These are phyloP conservation scores for Ceyx margarethae DNA, from an alignment of 2,113 vertebrate genomes.

Conservation along the genomic window DNA sequence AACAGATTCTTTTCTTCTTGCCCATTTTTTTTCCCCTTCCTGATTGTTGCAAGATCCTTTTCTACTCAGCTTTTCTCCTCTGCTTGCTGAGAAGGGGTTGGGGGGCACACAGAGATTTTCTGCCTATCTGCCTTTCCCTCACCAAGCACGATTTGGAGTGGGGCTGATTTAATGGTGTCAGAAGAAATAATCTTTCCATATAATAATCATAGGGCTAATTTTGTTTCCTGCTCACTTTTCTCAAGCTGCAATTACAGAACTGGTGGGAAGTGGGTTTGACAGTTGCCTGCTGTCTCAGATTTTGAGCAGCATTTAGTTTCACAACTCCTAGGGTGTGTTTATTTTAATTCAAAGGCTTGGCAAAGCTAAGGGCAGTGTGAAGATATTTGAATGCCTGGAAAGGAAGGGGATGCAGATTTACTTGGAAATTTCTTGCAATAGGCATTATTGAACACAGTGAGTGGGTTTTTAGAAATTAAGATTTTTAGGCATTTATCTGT, in stretches of 20 bases:
- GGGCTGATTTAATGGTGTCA: background rate
- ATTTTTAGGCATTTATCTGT: background rate
- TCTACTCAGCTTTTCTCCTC: background rate
- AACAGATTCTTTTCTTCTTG: background rate
- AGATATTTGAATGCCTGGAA: background rate
- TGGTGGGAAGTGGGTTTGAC: background rate
- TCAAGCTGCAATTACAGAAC: conserved; percentile 14
- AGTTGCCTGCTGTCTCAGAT: conserved; percentile 27
- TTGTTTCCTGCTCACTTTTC: conserved; percentile 5
- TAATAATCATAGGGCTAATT: conserved; percentile 4
- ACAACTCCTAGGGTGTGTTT: background rate
- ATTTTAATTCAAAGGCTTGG: conserved; percentile 22
- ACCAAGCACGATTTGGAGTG: background rate
- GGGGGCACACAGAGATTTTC: background rate
- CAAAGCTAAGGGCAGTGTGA: background rate
- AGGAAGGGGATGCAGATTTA: background rate
- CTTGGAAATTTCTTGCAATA: background rate
- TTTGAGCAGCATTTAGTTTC: conserved; percentile 30
- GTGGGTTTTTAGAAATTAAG: background rate
- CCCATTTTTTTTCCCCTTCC: background rate
- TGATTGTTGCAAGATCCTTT: background rate
- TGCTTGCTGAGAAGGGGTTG: background rate
- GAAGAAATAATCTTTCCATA: conserved; percentile 25
- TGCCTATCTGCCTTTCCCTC: background rate
- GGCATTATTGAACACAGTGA: background rate